A percentile compares a stretch with the other conserved stretches of the same genome.
Conservation (phyloP, 2,797 vertebrate genomes). For the Ibycter americanus region DNA sequence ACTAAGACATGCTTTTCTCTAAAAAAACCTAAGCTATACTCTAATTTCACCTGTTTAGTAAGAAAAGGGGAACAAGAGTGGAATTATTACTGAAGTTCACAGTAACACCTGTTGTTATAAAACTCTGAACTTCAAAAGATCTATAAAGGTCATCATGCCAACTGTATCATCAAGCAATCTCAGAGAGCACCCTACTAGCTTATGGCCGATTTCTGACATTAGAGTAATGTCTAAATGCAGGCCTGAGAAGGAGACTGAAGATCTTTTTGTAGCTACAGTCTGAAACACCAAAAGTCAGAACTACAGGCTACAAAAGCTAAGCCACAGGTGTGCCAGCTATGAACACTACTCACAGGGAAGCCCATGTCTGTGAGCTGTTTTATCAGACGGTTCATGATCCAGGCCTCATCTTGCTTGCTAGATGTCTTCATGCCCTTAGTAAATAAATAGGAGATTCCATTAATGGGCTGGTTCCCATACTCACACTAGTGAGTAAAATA, state of each 20-base stretch:
- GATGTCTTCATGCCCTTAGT: constrained; percentile 87
- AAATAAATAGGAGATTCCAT: constrained; percentile 37
- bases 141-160: background rate
- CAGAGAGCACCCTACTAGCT: background rate
- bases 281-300: background rate
- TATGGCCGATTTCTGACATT: background rate
- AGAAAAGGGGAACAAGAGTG: background rate
- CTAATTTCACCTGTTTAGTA: background rate
- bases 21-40: background rate
- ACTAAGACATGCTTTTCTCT: background rate
- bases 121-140: background rate
- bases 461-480: background rate
- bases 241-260: background rate
- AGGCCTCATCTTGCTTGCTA: constrained; percentile 93
- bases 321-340: background rate
- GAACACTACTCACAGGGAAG: constrained; percentile 87
- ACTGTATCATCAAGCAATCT: background rate
- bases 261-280: background rate
- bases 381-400: constrained; percentile 96
- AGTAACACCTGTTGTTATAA: background rate
- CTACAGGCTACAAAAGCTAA: background rate
- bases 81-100: background rate
- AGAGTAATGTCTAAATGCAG: background rate
- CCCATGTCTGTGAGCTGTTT: constrained; percentile 99
- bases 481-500: background rate